Evolutionary conservation across 64 coral and sea anemone genomes (phyloP), one percentile per base, ranked within the genome.

Genomic region (Stylophora pistillata): DNA sequence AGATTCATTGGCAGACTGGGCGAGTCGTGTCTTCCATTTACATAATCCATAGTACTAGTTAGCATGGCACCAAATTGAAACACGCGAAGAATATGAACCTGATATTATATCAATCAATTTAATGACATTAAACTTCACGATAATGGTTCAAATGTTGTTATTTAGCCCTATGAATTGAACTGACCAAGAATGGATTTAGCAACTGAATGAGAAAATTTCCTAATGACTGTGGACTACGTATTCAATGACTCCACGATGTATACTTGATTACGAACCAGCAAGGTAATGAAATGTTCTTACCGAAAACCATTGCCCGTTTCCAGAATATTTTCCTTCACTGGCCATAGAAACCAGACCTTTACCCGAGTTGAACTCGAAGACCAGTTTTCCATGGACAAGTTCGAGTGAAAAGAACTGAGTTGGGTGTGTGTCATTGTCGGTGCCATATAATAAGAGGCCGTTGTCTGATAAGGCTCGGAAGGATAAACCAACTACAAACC

Each of bases 371-470:
- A 98, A 94, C 55, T 98, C 33, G 47, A 80, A 98, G 74, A 72
- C 87, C 10, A 98, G 26, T 5, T 78, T 77, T 13, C 95, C 95
- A 11, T 88, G 86, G 10, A 92, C 73, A 34, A 98, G 47, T 69
- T 98, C 92, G 13, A 98, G 41, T 16, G 89, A 92, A 58, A 98
- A 75, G 74, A 86, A 94, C 73, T 92, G 89, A 13, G 72, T 87
- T 4, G 95, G 95, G 41, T 98, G 88, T n/a, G 89, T 86, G 5
- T 88, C 82, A 60, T 91, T 77, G 26, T 94, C 89, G 28, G 95
- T 90, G 6, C 78, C 91, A 23, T 98, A 98, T 37, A 98, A 72
- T 64, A 98, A 75, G 15, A 98, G 16, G 1, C 95, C 95, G 72
- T 98, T 77, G 30, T 75, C 65, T 16, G 86, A 86, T 72, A 94